Evolutionary conservation across 2,797 vertebrate genomes (phyloP), one percentile per base, ranked within the genome.

Genomic region (Glossophaga mutica): DNA sequence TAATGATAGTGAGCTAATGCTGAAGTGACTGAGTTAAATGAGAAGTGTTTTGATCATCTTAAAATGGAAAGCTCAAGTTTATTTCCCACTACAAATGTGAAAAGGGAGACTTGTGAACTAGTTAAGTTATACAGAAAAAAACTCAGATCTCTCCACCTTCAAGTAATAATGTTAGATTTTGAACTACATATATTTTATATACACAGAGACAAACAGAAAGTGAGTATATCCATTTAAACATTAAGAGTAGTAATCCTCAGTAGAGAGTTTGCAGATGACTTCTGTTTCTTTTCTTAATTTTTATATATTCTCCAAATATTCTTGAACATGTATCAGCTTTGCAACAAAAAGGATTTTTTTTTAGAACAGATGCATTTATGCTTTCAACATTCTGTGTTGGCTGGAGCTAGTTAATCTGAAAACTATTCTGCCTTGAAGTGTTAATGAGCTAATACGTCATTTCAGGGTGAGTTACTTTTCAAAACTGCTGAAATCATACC

Each of bases 381-480:
- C 32, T 39, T 90, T 88, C 1, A 37, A 68, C 87, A 79, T 94
- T 95, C 92, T 73, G 79, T 93, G 91, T 76, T 90, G 37, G 42
- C 62, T 79, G 67, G 87, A 96, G 83, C 91, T 91, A 95, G 89
- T 95, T 95, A 93, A 93, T 96, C 84, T 97, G 82, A 92, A 96
- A 97, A 90, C 32, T 10, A 71, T 95, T 96, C 82, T 87, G 94
- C 87, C 87, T 93, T 91, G 94, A 94, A 93, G 87, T 97, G 74
- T 94, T 96, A 97, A 97, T 96, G 87, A 90, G 68, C 85, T 96
- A 93, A 74, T 96, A 91, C 96, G 90, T 97, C 91, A 95, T 96
- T 95, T 96, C 0, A 2, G 79, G 77, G 62, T 95, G 93, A 96
- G 65, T 79, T 95, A 44, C 95, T 93, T 85, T 94, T 94, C 87